Percentiles rank a stretch among this genome's conserved stretches.
These are phyloP conservation scores for Porites cylindrica DNA, from an alignment of 92 coral and sea anemone genomes.

Conservation along the genomic window DNA sequence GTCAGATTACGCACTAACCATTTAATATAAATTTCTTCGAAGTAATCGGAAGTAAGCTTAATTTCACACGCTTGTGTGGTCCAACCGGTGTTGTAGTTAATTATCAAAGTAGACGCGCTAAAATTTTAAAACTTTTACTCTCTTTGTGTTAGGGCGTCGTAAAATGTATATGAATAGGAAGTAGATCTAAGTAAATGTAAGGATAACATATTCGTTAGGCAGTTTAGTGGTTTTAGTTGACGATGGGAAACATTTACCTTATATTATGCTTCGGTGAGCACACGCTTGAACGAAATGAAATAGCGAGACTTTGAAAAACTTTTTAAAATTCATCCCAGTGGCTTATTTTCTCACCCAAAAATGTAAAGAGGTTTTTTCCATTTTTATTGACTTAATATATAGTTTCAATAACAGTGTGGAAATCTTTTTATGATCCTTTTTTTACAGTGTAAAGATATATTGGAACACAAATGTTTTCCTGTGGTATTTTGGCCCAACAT, in stretches of 20 bases:
- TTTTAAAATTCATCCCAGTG: not conserved
- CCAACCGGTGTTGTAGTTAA: not conserved
- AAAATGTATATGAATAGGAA: not conserved
- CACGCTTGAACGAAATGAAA: not conserved
- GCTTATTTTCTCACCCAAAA: not conserved
- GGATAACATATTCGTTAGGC: not conserved
- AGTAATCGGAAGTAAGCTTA: slow-evolving; percentile 18
- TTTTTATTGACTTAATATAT: not conserved
- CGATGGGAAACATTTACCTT: slow-evolving; percentile 15
- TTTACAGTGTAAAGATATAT: not conserved
- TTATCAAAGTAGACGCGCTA: slow-evolving; percentile 12
- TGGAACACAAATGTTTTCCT: not conserved
- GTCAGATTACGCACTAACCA: not conserved
- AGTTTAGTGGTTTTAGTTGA: not conserved
- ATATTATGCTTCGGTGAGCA: slow-evolving; percentile 22
- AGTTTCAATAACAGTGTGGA: not conserved
- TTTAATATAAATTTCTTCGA: not conserved
- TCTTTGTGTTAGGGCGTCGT: not conserved
- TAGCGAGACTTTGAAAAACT: slow-evolving; percentile 8
- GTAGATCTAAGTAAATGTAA: no score
- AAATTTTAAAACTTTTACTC: not conserved
- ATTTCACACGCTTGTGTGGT: not conserved
- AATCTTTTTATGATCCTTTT: not conserved
- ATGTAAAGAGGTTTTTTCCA: not conserved
- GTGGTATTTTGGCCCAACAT: not conserved